Base-by-base conservation (phyloP, 2,797 vertebrate species). In the Pygocentrus nattereri region DNA sequence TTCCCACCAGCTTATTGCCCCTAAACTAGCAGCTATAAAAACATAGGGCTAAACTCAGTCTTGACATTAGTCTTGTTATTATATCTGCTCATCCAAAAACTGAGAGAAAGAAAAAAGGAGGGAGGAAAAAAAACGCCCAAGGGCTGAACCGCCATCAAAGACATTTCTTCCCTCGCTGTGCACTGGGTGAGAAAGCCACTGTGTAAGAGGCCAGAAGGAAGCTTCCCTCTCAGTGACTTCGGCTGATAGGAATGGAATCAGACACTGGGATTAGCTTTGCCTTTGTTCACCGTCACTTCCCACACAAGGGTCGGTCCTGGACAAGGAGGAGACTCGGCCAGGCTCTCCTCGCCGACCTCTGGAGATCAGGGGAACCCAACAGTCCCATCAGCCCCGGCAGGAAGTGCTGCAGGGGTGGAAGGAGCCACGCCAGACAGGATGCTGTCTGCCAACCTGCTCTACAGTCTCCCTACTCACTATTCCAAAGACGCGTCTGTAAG, bases 251-350 rank as follows among this genome's bases (percentile, higher is more conserved):
- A 82, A 96, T 95, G 89, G 93, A 93, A 91, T 93, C 91, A 93
- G 95, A 95, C 95, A 95, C 90, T 92, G 78, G 94, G 94, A 96
- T 96, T 95, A 95, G 89, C 83, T 80, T 86, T 84, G 80, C 90
- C 91, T 94, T 96, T 95, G 94, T 95, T 85, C 88, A 85, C 87
- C 90, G 90, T 91, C 91, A 93, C 93, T 95, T 94, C 93, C 93
- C 94, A 94, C 91, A 92, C 78, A 89, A 78, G 93, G 90, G 92
- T 89, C 92, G 88, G 77, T 73, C 67, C 13, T 90, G 92, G 89
- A 92, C 89, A 91, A 93, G 93, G 89, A 93, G 93, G 92, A 93
- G 93, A 94, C 84, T 85, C 89, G 86, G 78, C 86, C 87, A 83
- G 91, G 88, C 91, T 88, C 90, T 85, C 89, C 90, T 88, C 87